Percentiles rank a stretch among this genome's conserved stretches.
phyloP scores from a whole-genome alignment of 2,113 vertebrate genomes.

The Calidris pygmaea region DNA sequence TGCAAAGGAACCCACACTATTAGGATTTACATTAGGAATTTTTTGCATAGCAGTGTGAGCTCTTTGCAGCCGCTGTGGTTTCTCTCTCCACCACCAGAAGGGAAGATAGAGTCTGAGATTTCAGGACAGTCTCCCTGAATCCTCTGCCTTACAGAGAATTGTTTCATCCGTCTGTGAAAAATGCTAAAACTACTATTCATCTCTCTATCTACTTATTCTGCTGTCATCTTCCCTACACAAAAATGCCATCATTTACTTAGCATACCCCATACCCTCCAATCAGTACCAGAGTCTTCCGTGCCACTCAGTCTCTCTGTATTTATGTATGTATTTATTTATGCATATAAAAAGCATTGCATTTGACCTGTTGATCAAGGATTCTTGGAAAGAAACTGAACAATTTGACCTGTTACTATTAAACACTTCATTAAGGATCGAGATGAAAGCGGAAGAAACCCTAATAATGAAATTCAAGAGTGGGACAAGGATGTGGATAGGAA shows the following conservation, averaged over 20 bases:
- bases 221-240: neutral
- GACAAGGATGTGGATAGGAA: neutral
- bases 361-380: neutral
- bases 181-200: too few species aligned
- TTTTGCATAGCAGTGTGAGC: neutral
- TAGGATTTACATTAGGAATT: neutral
- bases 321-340: accelerated
- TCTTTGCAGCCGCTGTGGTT: neutral
- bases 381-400: neutral
- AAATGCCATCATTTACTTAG: neutral
- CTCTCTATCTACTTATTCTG: neutral
- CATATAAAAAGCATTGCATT: neutral
- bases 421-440: neutral
- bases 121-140: neutral
- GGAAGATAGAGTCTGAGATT: neutral
- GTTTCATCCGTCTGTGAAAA: neutral
- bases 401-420: neutral
- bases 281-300: too few species aligned
- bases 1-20: accelerated
- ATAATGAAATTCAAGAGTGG: neutral
- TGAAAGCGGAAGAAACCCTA: neutral
- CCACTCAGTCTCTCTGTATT: neutral
- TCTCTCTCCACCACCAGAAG: neutral
- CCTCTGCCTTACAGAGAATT: neutral
- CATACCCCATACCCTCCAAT: too few species aligned